Evolutionary conservation across 1,140 invertebrate genomes (phyloP), one percentile per base, ranked within the genome.

Genomic region (Trachymyrmex septentrionalis): DNA sequence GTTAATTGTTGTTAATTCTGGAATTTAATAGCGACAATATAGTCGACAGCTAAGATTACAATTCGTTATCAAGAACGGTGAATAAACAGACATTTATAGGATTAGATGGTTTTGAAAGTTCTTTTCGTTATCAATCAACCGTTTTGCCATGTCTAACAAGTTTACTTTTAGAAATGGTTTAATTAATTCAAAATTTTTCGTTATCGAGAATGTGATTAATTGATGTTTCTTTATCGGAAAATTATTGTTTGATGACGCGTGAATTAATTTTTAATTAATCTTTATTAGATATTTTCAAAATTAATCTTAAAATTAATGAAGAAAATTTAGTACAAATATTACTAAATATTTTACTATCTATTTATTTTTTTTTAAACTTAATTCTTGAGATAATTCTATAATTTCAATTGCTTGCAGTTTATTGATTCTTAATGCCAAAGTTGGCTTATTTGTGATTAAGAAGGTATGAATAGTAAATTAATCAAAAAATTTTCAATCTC

Each of bases 1-100:
- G 48, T 77, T 75, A 19, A 24, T 61, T 53, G 9, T 76, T 76
- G 19, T 76, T 77, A 77, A 63, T 64, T 44, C 5, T 34, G 24
- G 2, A 61, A 76, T 30, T 63, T 63, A 44, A 63, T 75, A 75
- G 10, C 14, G 55, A 59, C 1, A 27, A 27, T n/a, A 24, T 61
- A 48, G 2, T 30, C 12, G 24, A 64, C 30, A 14, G 34, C 55
- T 44, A 55, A 44, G 34, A 10, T 44, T 63, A 16, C n/a, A 21
- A 16, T 50, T 27, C 10, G 21, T 63, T 77, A 77, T 77, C 75
- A 64, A 55, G 55, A 64, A 77, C 5, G 48, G 2, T 48, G 16
- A 10, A 77, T 44, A 64, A 63, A 64, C 24, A 63, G 16, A 30
- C 19, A 63, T 63, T 64, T 77, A 77, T 14, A 44, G 34, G 16